Evolutionary conservation across 2,888 invertebrate species (phyloP), one percentile per base, ranked within the genome.

Genomic region (Apeira syringaria): DNA sequence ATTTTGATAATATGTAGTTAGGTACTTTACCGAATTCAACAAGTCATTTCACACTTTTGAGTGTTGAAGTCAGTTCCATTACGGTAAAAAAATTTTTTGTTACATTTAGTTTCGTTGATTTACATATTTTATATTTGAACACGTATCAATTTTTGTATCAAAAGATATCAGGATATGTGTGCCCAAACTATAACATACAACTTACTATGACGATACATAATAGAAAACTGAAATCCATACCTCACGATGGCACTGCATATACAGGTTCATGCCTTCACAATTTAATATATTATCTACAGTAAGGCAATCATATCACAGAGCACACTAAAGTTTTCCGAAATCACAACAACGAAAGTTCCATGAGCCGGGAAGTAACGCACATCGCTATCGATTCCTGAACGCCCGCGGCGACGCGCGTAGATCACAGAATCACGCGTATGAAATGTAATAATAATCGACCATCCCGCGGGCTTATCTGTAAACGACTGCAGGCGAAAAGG

Each of bases 401-500:
- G 82, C 87, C 68, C 69, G 70, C 61, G 84, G 87, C 80, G 64
- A 64, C 64, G 57, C 63, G 68, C 72, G 73, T 74, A 75, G 74
- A 77, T 80, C 82, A 79, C 81, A 79, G 76, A 78, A 78, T 84
- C 86, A 79, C 82, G 76, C 79, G 79, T 80, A 77, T 65, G 65
- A 70, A 80, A 84, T 78, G 80, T 83, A 87, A 88, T 86, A 86
- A 86, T 86, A 86, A 80, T 79, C 87, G 86, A 83, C 89, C 88
- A 88, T 89, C 88, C 89, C 84, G 80, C 73, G 75, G 89, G 88
- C 87, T 88, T 89, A 89, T 89, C 89, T 78, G 82, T 80, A 88
- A 83, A 89, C 88, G 88, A 89, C 89, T 89, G 88, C 75, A 87
- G 89, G 89, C 88, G 79, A 88, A 87, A 87, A 86, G 82, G 80